These are phyloP conservation scores for Sminthurides aquaticus DNA, from an alignment of 2,888 invertebrate species.

Conservation along the genomic window DNA sequence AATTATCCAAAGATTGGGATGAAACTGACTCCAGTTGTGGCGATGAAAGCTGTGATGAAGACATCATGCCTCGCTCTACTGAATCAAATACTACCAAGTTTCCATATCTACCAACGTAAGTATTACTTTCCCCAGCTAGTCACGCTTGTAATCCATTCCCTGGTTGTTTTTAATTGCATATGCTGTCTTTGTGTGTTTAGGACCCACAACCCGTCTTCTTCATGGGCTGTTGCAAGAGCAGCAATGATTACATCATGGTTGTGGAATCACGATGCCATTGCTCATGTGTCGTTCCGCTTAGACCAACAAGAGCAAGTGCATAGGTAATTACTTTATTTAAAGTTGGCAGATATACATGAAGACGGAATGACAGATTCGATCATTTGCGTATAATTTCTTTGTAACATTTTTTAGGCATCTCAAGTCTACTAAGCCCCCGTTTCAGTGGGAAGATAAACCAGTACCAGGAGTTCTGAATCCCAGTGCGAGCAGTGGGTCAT, in stretches of 20 bases:
- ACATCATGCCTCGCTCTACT: slow-evolving; percentile 6
- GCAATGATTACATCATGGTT: slow-evolving; percentile 22
- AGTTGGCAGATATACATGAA: no score
- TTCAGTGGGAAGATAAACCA: slow-evolving; percentile 22
- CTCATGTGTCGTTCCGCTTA: slow-evolving; percentile 20
- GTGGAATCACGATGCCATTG: slow-evolving; percentile 26
- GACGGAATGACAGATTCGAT: no score
- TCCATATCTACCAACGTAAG: slow-evolving; percentile 18
- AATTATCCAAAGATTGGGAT: slow-evolving; percentile 21
- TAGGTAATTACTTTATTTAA: slow-evolving; percentile 10
- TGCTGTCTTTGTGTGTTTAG: no score
- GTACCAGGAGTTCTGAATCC: slow-evolving; percentile 14
- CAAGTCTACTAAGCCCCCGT: slow-evolving; percentile 21
- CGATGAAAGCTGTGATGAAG: slow-evolving; percentile 24
- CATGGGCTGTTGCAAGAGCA: slow-evolving; percentile 17
- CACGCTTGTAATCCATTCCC: no score
- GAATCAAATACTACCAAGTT: slow-evolving; percentile 10
- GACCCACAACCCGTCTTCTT: slow-evolving; percentile 12
- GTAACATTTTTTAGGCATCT: slow-evolving; percentile 15
- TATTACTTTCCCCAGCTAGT: no score
- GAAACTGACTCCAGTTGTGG: slow-evolving; percentile 27
- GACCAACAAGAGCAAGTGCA: slow-evolving; percentile 26
- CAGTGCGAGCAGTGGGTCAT: slow-evolving; percentile 7
- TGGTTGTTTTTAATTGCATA: no score
- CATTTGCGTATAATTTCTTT: neutral